Conservation (phyloP, 2,113 vertebrate genomes). For the Plotosus lineatus region DNA sequence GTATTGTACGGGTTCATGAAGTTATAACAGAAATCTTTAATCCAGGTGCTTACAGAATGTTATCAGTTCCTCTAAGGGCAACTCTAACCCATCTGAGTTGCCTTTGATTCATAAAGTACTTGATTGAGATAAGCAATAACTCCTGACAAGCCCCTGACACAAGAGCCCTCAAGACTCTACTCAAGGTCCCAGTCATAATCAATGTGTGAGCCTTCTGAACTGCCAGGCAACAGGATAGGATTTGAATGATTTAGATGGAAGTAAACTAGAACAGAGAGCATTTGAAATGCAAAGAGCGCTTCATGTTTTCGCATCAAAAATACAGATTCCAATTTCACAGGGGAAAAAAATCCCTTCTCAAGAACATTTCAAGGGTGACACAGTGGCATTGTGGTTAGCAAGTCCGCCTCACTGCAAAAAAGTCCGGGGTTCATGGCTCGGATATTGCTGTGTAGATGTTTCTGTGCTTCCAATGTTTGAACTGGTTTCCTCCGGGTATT, state of each 20-base stretch:
- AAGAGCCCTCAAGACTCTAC: slow-evolving; percentile 24
- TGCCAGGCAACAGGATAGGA: slow-evolving; percentile 7
- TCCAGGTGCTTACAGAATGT: background rate
- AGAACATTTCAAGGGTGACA: too few species aligned
- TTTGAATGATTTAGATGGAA: slow-evolving; percentile 1
- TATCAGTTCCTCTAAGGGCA: background rate
- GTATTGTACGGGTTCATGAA: too few species aligned
- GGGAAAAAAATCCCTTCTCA: background rate
- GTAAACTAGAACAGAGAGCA: slow-evolving; percentile 44
- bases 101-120: slow-evolving; percentile 33
- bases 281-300: slow-evolving; percentile 38
- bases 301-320: background rate
- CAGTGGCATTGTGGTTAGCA: too few species aligned
- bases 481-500: too few species aligned
- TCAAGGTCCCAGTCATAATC: slow-evolving; percentile 38
- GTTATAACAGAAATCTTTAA: background rate
- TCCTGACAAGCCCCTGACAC: slow-evolving; percentile 28
- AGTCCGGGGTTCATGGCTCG: too few species aligned
- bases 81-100: slow-evolving; percentile 34
- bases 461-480: too few species aligned
- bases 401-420: too few species aligned
- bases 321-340: slow-evolving; percentile 52
- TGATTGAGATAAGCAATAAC: slow-evolving; percentile 33
- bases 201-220: slow-evolving; percentile 17
- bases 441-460: too few species aligned